A percentile compares a stretch with the other conserved stretches of the same genome.
Conservation (phyloP, 2,888 invertebrate genomes). For the Papilio demoleus region DNA sequence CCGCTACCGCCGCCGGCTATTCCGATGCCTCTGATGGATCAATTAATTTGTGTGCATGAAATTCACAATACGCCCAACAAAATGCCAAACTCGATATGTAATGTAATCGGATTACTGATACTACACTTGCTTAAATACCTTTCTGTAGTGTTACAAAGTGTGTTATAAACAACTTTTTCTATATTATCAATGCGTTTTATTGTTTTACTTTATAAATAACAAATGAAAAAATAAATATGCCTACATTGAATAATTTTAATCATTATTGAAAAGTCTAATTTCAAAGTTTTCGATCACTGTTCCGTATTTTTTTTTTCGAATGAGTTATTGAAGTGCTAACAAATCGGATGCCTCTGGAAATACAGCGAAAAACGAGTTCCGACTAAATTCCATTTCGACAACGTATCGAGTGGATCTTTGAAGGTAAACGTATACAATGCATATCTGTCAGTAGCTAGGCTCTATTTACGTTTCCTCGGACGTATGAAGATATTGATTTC, state of each 20-base stretch:
- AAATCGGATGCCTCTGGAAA: not conserved
- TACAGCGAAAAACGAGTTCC: not conserved
- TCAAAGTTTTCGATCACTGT: not conserved
- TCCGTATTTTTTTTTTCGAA: not conserved
- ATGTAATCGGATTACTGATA: not conserved
- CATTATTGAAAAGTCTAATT: too few species aligned
- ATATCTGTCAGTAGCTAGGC: not conserved
- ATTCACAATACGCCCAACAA: constrained; percentile 7
- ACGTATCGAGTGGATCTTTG: constrained; percentile 2
- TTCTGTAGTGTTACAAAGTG: not conserved
- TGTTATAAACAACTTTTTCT: too few species aligned
- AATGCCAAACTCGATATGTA: constrained; percentile 7
- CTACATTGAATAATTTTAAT: too few species aligned
- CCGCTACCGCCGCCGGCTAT: not conserved
- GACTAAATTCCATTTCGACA: not conserved
- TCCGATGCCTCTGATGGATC: not conserved
- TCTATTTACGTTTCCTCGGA: too few species aligned
- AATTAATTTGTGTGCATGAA: constrained; percentile 12
- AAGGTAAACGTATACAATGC: not conserved
- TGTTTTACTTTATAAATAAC: too few species aligned
- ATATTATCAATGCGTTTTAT: too few species aligned
- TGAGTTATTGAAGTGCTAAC: not conserved
- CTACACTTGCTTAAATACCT: not conserved
- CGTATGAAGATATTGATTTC: too few species aligned
- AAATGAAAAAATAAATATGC: too few species aligned